Evolutionary conservation across 2,113 vertebrate genomes (phyloP), one percentile per base, ranked within the genome.

Genomic region (Equus przewalskii): DNA sequence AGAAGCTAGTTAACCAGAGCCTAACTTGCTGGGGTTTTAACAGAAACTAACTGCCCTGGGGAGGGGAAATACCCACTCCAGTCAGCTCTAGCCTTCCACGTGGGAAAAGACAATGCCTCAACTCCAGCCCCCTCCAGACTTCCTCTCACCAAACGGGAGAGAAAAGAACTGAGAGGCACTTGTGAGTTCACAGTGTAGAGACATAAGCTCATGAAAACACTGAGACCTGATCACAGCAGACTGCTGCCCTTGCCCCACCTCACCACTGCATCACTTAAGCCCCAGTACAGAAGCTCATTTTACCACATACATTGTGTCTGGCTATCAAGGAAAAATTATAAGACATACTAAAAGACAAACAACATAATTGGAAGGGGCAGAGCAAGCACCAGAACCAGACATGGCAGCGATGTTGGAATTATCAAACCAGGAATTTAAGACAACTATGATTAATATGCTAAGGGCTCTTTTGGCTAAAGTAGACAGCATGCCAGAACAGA

Each of bases 281-380:
- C 62, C 36, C 18, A 3, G 10, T 56, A 9, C 18, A 5, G n/a
- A 3, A 12, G 36, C 4, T 67, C 49, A 62, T 56, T 54, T 62
- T 16, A 19, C 33, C 21, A 4, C 1, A 7, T 16, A 15, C 18
- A 16, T 80, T 36, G n/a, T 4, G 28, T 46, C 19, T 28, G 28
- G 69, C 41, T 72, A 44, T 58, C 26, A 67, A 33, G 78, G 44
- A 81, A 90, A 67, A 56, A 22, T 30, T 67, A 49, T 18, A 54
- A 79, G 46, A 26, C 46, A 22, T 41, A 14, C 16, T 9, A 54
- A 21, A 41, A 90, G 46, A 21, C 46, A 44, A 91, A 33, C 69
- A 30, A 64, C 89, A 91, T 49, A 58, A n/a, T 44, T 44, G 44
- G 36, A 80, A 79, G 33, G 67, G 62, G 79, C n/a, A 46, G 75